These are phyloP conservation scores for Columba janthina DNA, from an alignment of 2,113 vertebrate genomes.

Conservation along the genomic window DNA sequence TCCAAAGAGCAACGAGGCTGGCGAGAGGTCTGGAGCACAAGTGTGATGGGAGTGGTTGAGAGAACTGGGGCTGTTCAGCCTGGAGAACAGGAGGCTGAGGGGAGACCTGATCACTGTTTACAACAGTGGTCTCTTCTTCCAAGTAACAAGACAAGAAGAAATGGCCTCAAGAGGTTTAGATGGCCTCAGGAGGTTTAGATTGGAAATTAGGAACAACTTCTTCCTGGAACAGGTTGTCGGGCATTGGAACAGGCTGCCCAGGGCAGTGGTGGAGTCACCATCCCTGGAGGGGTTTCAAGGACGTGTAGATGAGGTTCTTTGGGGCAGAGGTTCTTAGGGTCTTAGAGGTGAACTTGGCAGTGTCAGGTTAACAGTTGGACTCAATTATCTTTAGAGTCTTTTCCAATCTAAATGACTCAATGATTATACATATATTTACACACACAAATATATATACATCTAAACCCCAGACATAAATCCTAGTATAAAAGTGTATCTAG, in stretches of 20 bases:
- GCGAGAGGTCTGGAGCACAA: background rate
- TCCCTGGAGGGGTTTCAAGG: background rate
- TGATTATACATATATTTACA: background rate
- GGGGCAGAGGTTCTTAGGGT: too few species aligned
- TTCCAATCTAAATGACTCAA: background rate
- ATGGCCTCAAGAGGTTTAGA: too few species aligned
- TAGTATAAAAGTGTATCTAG: background rate
- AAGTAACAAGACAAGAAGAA: too few species aligned
- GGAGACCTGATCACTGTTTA: background rate
- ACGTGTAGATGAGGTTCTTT: accelerated
- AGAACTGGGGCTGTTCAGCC: background rate
- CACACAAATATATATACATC: background rate
- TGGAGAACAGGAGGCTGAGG: background rate
- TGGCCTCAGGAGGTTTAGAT: too few species aligned
- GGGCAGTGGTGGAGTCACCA: background rate
- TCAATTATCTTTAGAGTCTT: background rate
- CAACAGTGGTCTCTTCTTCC: background rate
- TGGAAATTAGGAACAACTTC: too few species aligned
- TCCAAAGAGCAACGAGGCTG: background rate
- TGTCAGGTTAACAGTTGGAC: background rate
- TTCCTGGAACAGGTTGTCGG: background rate
- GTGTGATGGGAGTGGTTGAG: accelerated
- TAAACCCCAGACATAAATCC: background rate
- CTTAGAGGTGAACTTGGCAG: background rate
- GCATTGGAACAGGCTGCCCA: background rate